Conservation (phyloP, 2,888 invertebrate species). For the Plebejus argus region DNA sequence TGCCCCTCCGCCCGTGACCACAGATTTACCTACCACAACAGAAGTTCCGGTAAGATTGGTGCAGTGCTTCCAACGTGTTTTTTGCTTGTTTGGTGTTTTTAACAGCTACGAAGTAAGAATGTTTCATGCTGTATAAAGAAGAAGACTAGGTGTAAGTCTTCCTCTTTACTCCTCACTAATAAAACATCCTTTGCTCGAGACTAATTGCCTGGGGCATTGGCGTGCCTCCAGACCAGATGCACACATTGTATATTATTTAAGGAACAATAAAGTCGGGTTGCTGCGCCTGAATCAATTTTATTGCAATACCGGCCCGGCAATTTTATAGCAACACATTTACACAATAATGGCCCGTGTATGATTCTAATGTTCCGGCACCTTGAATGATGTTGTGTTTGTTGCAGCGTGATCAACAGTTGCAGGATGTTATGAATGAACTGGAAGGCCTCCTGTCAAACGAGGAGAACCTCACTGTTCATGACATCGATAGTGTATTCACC, state of each 20-base stretch:
- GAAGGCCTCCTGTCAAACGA: slow-evolving; percentile 54
- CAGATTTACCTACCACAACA: slow-evolving; percentile 35
- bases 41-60: slow-evolving; percentile 41
- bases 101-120: neutral
- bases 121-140: neutral
- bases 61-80: neutral
- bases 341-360: too few relatives aligned
- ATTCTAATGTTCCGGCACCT: neutral
- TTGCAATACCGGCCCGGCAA: too few relatives aligned
- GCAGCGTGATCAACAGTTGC: slow-evolving; percentile 62
- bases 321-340: too few relatives aligned
- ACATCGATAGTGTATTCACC: slow-evolving; percentile 56
- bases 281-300: too few relatives aligned
- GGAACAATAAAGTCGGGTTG: too few relatives aligned
- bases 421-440: slow-evolving; percentile 59
- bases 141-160: too few relatives aligned
- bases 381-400: slow-evolving; percentile 38
- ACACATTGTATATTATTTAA: too few relatives aligned
- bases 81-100: neutral
- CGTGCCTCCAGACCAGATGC: too few relatives aligned
- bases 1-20: slow-evolving; percentile 36
- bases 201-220: too few relatives aligned
- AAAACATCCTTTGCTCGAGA: too few relatives aligned
- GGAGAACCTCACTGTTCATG: slow-evolving; percentile 50
- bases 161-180: too few relatives aligned